phyloP scores from a whole-genome alignment of 2,888 invertebrate genomes.

The Drosophila austrosaltans region DNA sequence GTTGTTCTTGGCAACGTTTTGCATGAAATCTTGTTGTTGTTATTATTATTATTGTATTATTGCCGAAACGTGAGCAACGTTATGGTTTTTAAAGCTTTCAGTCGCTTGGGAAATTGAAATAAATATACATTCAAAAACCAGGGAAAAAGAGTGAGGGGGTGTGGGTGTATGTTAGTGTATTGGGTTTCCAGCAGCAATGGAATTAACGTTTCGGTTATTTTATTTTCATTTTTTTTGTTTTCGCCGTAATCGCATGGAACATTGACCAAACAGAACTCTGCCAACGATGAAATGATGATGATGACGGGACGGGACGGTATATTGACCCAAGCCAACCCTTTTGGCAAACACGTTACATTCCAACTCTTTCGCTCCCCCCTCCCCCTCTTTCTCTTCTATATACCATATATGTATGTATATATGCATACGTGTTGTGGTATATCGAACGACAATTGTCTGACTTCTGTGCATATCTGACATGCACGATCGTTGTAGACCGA shows the following conservation, averaged over 20 bases:
- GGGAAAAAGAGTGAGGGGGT: neutral
- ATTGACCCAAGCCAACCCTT: conserved; percentile 47
- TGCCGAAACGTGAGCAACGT: conserved; percentile 66
- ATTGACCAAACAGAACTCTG: neutral
- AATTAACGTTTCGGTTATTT: conserved; percentile 4
- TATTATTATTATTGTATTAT: conserved; percentile 48
- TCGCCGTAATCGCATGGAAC: conserved; percentile 11
- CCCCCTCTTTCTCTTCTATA: too few species aligned
- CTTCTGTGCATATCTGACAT: conserved; percentile 9
- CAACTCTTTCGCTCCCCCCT: neutral
- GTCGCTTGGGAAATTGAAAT: conserved; percentile 24
- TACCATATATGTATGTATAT: too few species aligned
- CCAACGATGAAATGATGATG: conserved; percentile 16
- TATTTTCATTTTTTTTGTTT: neutral
- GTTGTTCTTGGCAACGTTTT: conserved; percentile 32
- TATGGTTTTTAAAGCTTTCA: conserved; percentile 43
- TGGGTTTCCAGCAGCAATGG: conserved; percentile 6
- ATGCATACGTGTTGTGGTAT: conserved; percentile 16
- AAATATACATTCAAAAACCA: conserved; percentile 27
- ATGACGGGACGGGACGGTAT: conserved; percentile 22
- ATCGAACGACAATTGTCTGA: conserved; percentile 15
- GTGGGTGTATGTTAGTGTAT: neutral
- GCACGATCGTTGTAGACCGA: conserved; percentile 8
- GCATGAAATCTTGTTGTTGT: conserved; percentile 14
- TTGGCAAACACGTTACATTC: conserved; percentile 39